These are phyloP conservation scores for Phalloptychus januarius DNA, from an alignment of 2,797 vertebrate species.

Conservation along the genomic window DNA sequence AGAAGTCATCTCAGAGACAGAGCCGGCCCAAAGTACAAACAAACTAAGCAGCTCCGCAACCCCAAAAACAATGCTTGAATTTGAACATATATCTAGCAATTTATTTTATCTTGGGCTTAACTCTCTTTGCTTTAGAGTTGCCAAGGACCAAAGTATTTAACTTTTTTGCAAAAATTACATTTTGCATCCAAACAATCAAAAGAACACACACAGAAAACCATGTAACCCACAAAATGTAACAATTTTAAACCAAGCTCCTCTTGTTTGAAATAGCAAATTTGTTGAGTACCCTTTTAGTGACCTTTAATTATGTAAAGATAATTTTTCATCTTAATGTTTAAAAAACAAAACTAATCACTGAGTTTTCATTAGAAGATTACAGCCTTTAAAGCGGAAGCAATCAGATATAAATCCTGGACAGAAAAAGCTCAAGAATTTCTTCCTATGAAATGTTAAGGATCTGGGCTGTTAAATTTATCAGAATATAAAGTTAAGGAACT, in stretches of 20 bases:
- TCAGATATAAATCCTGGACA: background rate
- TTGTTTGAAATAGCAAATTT: background rate
- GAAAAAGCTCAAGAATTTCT: background rate
- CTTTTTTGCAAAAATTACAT: background rate
- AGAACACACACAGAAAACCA: background rate
- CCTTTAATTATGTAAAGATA: background rate
- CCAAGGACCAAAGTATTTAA: background rate
- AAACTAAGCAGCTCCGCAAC: no score
- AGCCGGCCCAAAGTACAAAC: no score
- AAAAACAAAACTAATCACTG: background rate
- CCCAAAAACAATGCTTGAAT: no score
- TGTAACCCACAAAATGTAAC: background rate
- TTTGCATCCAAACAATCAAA: background rate
- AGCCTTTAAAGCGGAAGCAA: background rate
- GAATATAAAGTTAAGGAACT: background rate
- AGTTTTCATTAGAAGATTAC: background rate
- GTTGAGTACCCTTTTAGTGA: background rate
- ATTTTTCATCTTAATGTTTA: background rate
- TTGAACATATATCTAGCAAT: background rate
- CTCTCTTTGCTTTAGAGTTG: background rate
- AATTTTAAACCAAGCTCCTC: background rate
- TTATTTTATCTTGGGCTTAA: background rate
- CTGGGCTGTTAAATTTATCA: background rate
- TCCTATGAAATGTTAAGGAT: background rate
- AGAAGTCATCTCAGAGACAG: no score